Base-by-base conservation (phyloP, 2,113 vertebrate genomes). In the Brevimyrus niger region DNA sequence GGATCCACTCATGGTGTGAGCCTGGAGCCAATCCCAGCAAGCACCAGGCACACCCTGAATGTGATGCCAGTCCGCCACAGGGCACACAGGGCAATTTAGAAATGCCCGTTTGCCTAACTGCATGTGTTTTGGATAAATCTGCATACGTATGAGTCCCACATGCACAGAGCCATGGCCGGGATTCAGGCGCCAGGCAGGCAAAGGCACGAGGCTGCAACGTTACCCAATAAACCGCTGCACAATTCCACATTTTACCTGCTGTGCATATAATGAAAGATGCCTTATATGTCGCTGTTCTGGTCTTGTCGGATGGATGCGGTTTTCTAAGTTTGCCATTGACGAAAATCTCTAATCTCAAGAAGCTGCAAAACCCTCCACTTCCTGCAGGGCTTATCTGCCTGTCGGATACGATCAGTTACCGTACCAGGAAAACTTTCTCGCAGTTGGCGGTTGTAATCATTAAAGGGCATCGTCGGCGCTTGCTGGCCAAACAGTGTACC, bases 371-470 rank as follows among this genome's bases (percentile, higher is more conserved):
- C 94, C 95, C 92, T 90, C 90, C 89, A 95, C 94, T 94, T 95
- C 93, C 94, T 94, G 90, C 94, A 93, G 90, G 88, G 89, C 88
- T 90, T 93, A 92, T 94, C 94, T 91, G 91, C 89, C 91, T 89
- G 92, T 94, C 92, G 90, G 92, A 93, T 91, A 91, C 83, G 91
- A 90, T 89, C 91, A 90, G 93, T 94, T 94, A 94, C 94, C 91
- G 94, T 94, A 94, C 94, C 91, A 91, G 91, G 89, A 90, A 91
- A 92, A 93, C 47, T 85, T 94, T 94, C 94, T 90, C 88, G 44
- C 90, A 47, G 46, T 13, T 61, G 48, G 76, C 47, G 89, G 48
- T 89, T 51, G 90, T 53, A 93, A 94, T 94, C 93, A 82, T 87
- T 53, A 89, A 91, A 93, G 92, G 92, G 90, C 94, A 95, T 95